Conservation (phyloP, 2,797 vertebrate genomes). For the Leptatherina wallacei region DNA sequence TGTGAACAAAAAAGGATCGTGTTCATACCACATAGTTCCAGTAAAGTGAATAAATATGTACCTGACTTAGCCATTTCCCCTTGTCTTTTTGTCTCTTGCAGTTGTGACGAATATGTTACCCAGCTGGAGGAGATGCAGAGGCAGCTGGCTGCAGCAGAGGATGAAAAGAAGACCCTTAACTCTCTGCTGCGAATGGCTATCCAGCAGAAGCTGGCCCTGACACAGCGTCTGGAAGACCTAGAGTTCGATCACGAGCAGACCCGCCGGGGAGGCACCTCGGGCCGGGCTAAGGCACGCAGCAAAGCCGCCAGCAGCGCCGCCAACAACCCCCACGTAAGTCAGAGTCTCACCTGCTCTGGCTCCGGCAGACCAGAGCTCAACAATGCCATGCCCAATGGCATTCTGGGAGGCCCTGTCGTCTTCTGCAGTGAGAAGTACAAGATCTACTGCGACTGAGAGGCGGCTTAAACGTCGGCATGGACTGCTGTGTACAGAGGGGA, state of each 20-base stretch:
- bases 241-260: conserved; percentile 95
- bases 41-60: background rate
- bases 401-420: conserved; percentile 81
- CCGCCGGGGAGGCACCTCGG: conserved; percentile 82
- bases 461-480: conserved; percentile 43
- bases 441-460: conserved; percentile 96
- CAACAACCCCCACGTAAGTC: conserved; percentile 91
- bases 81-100: conserved; percentile 59
- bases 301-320: conserved; percentile 74
- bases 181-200: conserved; percentile 98
- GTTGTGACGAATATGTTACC: conserved; percentile 96
- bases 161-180: conserved; percentile 99
- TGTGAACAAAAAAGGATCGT: conserved; percentile 5
- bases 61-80: background rate
- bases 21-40: background rate
- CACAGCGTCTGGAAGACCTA: conserved; percentile 96
- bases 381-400: conserved; percentile 81
- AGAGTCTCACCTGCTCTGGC: conserved; percentile 85
- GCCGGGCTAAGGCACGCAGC: conserved; percentile 85
- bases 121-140: conserved; percentile 99
- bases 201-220: conserved; percentile 98
- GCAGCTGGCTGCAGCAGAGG: conserved; percentile 95
- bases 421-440: conserved; percentile 98
- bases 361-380: conserved; percentile 83
- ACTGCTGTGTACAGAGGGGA: conserved; percentile 80